Percentiles rank a stretch among this genome's conserved stretches.
phyloP scores from a whole-genome alignment of 2,113 vertebrate genomes.

The Cebus imitator region DNA sequence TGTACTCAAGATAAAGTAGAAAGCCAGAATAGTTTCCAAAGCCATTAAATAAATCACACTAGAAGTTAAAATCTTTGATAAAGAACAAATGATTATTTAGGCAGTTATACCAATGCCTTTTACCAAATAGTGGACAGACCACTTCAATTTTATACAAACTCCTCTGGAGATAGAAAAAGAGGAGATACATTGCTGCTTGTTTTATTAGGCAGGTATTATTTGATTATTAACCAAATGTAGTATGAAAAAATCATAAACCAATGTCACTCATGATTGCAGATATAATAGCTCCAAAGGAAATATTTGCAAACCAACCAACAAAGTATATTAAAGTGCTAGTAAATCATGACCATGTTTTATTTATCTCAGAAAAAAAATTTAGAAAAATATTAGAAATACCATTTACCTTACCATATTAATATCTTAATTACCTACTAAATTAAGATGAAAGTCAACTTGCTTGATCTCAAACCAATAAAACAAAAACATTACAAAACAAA shows the following conservation, averaged over 20 bases:
- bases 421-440: neutral
- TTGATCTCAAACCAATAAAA: neutral
- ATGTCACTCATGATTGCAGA: neutral
- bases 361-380: conserved; percentile 3
- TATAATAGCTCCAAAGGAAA: neutral
- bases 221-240: neutral
- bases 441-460: neutral
- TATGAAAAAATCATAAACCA: neutral
- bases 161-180: neutral
- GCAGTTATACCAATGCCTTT: neutral
- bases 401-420: neutral
- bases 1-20: neutral
- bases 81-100: neutral
- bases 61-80: neutral
- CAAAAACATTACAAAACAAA: neutral
- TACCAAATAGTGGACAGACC: neutral
- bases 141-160: neutral
- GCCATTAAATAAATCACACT: neutral
- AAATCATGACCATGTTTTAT: neutral
- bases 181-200: neutral
- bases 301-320: neutral
- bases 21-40: neutral
- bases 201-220: neutral
- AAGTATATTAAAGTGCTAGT: neutral
- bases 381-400: neutral